phyloP scores from a whole-genome alignment of 2,797 vertebrate genomes.

The Pitangus sulphuratus region DNA sequence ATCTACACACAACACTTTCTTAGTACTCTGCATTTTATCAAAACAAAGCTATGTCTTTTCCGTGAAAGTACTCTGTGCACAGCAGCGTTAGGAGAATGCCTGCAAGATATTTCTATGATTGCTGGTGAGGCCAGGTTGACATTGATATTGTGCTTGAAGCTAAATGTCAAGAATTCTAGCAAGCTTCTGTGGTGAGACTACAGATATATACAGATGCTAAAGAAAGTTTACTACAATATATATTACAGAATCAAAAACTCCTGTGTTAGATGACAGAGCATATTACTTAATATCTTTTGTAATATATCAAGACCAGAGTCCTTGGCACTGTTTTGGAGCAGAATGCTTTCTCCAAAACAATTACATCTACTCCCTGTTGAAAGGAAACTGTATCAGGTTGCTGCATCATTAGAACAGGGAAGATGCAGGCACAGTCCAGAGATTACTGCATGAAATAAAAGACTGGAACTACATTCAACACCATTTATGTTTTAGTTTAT shows the following conservation, averaged over 20 bases:
- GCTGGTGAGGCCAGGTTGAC: neutral
- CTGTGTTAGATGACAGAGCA: neutral
- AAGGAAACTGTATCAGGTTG: neutral
- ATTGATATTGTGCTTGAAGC: neutral
- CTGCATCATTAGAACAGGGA: neutral
- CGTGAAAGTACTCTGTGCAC: neutral
- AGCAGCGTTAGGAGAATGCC: neutral
- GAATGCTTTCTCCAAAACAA: neutral
- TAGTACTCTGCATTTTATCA: neutral
- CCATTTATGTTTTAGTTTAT: conserved; percentile 20
- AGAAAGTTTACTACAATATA: neutral
- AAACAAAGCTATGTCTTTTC: neutral
- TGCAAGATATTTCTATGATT: neutral
- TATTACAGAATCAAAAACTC: neutral
- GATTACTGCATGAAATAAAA: neutral
- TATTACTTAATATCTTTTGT: neutral
- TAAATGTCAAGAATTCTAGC: neutral
- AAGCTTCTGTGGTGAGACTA: neutral
- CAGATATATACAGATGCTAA: neutral
- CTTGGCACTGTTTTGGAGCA: neutral
- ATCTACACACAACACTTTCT: neutral
- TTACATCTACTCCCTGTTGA: neutral
- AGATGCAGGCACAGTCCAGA: neutral
- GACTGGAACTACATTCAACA: neutral
- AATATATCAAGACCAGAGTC: neutral